These are phyloP conservation scores for Rousettus madagascariensis DNA, from an alignment of 2,797 vertebrate genomes.

Conservation along the genomic window DNA sequence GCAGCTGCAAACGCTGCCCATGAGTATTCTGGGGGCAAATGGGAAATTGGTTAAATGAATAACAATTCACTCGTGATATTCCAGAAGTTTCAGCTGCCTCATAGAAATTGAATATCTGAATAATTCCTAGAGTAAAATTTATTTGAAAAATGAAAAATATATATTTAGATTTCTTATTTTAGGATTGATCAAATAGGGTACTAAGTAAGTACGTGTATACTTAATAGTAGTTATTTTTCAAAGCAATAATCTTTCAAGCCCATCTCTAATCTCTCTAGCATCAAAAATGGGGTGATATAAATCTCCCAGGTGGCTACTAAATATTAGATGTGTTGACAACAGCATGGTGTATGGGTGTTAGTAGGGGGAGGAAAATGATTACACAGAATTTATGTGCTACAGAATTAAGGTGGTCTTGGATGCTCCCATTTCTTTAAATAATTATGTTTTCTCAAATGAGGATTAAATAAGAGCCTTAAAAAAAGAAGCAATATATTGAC, in stretches of 20 bases:
- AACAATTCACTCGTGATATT: constrained; percentile 74
- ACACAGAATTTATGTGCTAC: not conserved
- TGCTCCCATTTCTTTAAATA: constrained; percentile 66
- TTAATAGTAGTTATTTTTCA: constrained; percentile 69
- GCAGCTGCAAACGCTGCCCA: too few species aligned
- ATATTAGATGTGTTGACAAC: constrained; percentile 62
- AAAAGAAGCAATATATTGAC: constrained; percentile 53
- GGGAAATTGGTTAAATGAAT: constrained; percentile 5
- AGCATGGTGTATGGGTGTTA: not conserved
- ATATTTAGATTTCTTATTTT: constrained; percentile 24
- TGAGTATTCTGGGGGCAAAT: too few species aligned
- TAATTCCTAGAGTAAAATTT: constrained; percentile 68
- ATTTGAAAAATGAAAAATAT: constrained; percentile 66
- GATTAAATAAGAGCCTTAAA: constrained; percentile 53
- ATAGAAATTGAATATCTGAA: constrained; percentile 75
- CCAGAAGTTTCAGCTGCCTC: constrained; percentile 71
- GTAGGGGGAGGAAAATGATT: constrained; percentile 37
- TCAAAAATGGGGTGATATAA: constrained; percentile 52
- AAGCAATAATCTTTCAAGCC: constrained; percentile 38
- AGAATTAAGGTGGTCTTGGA: constrained; percentile 53
- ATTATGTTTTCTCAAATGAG: constrained; percentile 47
- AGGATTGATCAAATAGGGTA: not conserved
- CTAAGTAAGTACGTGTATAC: not conserved
- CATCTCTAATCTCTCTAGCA: constrained; percentile 42
- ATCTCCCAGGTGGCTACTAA: constrained; percentile 62